phyloP scores from a whole-genome alignment of 2,797 vertebrate genomes.

The Cichlasoma orientale region DNA sequence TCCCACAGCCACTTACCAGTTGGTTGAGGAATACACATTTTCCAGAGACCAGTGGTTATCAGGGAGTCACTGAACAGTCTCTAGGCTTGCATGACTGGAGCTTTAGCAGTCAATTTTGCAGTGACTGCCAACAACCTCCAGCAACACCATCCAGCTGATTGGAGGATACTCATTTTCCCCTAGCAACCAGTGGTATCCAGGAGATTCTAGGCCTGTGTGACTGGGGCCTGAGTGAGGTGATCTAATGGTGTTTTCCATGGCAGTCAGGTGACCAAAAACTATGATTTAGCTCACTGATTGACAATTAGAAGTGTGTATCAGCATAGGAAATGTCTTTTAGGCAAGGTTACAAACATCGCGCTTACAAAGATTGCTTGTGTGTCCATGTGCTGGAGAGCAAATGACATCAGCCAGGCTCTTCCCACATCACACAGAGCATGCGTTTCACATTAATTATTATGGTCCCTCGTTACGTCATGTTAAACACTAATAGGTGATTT shows the following conservation, averaged over 20 bases:
- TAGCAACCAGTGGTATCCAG: too few species aligned
- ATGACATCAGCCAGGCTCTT: constrained; percentile 24
- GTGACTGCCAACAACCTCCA: neutral
- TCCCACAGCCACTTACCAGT: neutral
- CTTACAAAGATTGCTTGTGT: constrained; percentile 14
- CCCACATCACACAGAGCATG: constrained; percentile 8
- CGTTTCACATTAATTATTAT: constrained; percentile 26
- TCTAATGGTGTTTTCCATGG: neutral
- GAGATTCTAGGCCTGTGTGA: neutral
- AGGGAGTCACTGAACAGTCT: neutral
- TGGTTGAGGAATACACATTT: neutral
- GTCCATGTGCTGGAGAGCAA: constrained; percentile 33
- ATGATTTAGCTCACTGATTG: neutral
- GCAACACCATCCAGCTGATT: too few species aligned
- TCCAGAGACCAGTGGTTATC: neutral
- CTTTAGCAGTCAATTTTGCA: neutral
- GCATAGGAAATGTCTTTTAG: neutral
- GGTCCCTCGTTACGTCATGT: constrained; percentile 19
- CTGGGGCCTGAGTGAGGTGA: neutral
- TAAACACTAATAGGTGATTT: constrained; percentile 44
- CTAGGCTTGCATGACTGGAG: neutral
- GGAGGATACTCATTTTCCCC: neutral
- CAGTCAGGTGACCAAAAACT: neutral
- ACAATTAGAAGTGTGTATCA: neutral
- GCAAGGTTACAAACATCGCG: constrained; percentile 9